Evolutionary conservation across 2,888 invertebrate genomes (phyloP), one percentile per base, ranked within the genome.

Genomic region (Luffia ferchaultella): DNA sequence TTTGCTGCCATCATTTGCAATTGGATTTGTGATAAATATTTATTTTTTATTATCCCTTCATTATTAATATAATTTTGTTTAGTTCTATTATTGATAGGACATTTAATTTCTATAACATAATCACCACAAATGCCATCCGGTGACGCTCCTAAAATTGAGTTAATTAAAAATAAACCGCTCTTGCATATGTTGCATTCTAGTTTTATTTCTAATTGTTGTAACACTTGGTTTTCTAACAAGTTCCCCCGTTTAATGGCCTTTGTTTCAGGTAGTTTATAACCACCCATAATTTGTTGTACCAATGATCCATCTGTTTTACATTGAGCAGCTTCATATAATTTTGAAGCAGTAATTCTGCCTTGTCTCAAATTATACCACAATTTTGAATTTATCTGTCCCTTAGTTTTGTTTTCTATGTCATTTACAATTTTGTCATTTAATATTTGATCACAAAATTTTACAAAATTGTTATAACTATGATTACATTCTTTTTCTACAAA

Each of bases 261-360:
- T n/a, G 45, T 40, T 45, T 50, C 43, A 16, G 52, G 52, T 5
- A 50, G 12, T 47, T 52, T 50, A 12, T 49, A 51, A 7, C 49
- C 51, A 46, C 49, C 49, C n/a, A 52, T 16, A 16, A 52, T 49
- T 20, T 51, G 49, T 42, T 52, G 49, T 16, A 52, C 49, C 42
- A 52, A 48, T 18, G 42, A 18, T 5, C 51, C 51, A 42, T 52
- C 51, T 20, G 51, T 52, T 20, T 45, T 3, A 18, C 51, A 52
- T 15, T 49, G 48, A 43, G 49, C 41, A 9, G 51, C 46, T 49
- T 49, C 46, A 46, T 52, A 16, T 20, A 51, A 12, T 18, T 46
- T 49, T 16, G 51, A 52, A 16, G 49, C 49, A 20, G 51, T 52
- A 9, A 52, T 1, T 19, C 49, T 45, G n/a, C 48, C 49, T 12